phyloP scores from a whole-genome alignment of 2,113 vertebrate genomes.

The Anoura caudifer region DNA sequence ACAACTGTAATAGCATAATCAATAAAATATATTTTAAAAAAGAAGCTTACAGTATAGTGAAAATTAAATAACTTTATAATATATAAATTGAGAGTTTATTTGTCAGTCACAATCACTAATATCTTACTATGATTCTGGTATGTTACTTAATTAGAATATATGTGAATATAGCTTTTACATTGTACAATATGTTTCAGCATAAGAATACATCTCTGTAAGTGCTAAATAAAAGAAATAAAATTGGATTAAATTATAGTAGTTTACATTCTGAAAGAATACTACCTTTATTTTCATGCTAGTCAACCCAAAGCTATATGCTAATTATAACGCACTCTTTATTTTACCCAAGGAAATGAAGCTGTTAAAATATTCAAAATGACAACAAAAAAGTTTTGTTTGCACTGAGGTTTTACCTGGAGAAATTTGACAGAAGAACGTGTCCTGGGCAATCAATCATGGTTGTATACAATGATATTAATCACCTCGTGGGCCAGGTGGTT shows the following conservation, averaged over 20 bases:
- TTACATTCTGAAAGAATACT: not conserved
- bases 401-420: not conserved
- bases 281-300: slow-evolving; percentile 1
- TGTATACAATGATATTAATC: slow-evolving; percentile 48
- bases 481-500: not conserved
- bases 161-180: not conserved
- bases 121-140: not conserved
- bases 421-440: slow-evolving; percentile 8
- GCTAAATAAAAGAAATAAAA: not conserved
- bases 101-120: not conserved
- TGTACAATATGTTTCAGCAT: not conserved
- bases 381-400: not conserved
- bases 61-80: not conserved
- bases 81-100: not conserved
- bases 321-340: slow-evolving; percentile 4
- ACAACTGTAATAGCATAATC: no score
- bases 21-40: no score
- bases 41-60: not conserved
- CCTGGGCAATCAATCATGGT: slow-evolving; percentile 37
- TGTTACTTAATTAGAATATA: not conserved
- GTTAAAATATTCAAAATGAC: slow-evolving; percentile 22
- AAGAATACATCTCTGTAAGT: not conserved
- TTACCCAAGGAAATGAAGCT: slow-evolving; percentile 35
- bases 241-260: not conserved
- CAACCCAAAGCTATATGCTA: slow-evolving; percentile 12